Evolutionary conservation across 2,113 vertebrate species (phyloP).

Genomic region (Channa maculata): DNA sequence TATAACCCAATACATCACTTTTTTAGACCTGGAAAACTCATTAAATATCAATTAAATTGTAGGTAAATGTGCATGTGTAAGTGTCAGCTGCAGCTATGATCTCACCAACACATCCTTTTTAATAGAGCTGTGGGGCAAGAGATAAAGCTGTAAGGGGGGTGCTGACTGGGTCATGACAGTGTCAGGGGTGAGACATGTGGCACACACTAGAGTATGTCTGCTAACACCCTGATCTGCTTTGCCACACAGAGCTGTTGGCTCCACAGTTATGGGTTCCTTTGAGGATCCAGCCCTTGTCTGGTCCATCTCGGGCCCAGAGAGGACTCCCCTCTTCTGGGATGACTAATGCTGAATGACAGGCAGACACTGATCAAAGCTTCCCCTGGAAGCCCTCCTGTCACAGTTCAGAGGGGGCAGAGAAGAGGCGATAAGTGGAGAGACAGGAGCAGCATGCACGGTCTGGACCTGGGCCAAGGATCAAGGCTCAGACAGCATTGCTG

Average conservation of each 20-base stretch:
- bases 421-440: slow-evolving; percentile 72
- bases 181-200: slow-evolving; percentile 79
- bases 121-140: slow-evolving; percentile 62
- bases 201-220: slow-evolving; percentile 74
- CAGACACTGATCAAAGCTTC: slow-evolving; percentile 79
- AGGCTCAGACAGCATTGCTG: slow-evolving; percentile 74
- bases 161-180: slow-evolving; percentile 72
- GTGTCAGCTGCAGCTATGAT: slow-evolving; percentile 56
- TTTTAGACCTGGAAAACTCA: slow-evolving; percentile 51
- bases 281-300: slow-evolving; percentile 48
- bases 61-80: slow-evolving; percentile 20
- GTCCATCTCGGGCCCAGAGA: slow-evolving; percentile 58
- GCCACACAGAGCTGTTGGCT: slow-evolving; percentile 77
- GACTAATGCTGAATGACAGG: slow-evolving; percentile 82
- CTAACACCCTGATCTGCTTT: slow-evolving; percentile 72
- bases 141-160: slow-evolving; percentile 77
- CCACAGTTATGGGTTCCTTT: slow-evolving; percentile 64
- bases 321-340: slow-evolving; percentile 61
- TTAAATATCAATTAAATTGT: slow-evolving; percentile 65
- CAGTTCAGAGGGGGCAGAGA: slow-evolving; percentile 60
- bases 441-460: slow-evolving; percentile 71
- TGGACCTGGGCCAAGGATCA: slow-evolving; percentile 75
- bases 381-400: slow-evolving; percentile 75
- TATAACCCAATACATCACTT: slow-evolving; percentile 8
- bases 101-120: slow-evolving; percentile 53